A percentile compares a stretch with the other conserved stretches of the same genome.
These are phyloP conservation scores for Papilio machaon DNA, from an alignment of 1,140 invertebrate genomes.

Conservation along the genomic window DNA sequence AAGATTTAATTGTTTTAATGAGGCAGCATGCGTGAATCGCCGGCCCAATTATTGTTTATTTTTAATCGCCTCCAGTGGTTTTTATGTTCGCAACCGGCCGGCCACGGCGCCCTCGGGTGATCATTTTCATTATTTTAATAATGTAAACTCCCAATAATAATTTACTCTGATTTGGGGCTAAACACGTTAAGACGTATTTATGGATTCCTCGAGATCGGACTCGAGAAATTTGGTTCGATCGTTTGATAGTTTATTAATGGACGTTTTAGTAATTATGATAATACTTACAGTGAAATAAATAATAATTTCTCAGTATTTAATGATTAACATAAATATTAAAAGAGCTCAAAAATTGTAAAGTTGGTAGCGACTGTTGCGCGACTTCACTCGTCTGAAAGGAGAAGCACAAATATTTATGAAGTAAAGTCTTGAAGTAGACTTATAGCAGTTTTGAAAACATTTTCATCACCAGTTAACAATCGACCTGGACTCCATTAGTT, in stretches of 20 bases:
- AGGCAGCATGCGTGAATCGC: constrained; percentile 80
- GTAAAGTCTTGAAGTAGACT: not conserved
- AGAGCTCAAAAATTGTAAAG: not conserved
- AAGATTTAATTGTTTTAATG: constrained; percentile 83
- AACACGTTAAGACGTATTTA: constrained; percentile 72
- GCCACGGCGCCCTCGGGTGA: constrained; percentile 74
- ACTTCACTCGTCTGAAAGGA: not conserved
- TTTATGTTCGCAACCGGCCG: constrained; percentile 78
- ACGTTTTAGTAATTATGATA: constrained; percentile 56
- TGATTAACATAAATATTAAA: not conserved
- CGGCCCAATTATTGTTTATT: constrained; percentile 82
- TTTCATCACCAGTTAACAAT: no score
- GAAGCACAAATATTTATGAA: not conserved
- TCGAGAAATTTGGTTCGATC: constrained; percentile 28
- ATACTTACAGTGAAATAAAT: not conserved
- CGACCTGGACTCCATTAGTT: not conserved
- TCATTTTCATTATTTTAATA: constrained; percentile 83
- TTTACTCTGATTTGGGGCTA: constrained; percentile 80
- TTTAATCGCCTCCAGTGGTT: constrained; percentile 81
- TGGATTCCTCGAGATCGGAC: constrained; percentile 67
- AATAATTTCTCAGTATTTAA: not conserved
- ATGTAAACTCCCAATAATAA: constrained; percentile 82
- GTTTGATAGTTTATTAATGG: constrained; percentile 9
- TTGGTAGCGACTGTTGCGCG: not conserved
- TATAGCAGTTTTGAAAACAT: not conserved